Evolutionary conservation across 2,888 invertebrate genomes (phyloP).

Genomic region (Silvanus unidentatus): DNA sequence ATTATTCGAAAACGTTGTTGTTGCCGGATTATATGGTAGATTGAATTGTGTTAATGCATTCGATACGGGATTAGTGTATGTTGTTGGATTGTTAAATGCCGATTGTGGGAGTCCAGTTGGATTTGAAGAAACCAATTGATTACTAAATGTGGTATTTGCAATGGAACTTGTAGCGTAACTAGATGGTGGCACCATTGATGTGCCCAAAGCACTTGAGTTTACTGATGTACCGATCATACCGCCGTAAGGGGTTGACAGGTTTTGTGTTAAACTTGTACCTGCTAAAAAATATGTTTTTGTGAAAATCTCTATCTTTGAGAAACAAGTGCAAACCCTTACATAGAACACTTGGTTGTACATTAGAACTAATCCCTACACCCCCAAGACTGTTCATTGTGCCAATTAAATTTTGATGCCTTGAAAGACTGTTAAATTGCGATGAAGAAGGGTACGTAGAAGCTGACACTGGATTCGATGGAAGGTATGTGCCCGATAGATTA

Average conservation of each 20-base stretch:
- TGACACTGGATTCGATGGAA: slow-evolving; percentile 28
- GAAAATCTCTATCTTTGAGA: background rate
- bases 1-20: slow-evolving; percentile 42
- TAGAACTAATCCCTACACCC: slow-evolving; percentile 25
- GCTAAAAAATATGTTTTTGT: background rate
- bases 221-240: slow-evolving; percentile 24
- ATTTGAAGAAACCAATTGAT: slow-evolving; percentile 40
- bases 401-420: slow-evolving; percentile 32
- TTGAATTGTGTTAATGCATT: slow-evolving; percentile 45
- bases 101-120: slow-evolving; percentile 38
- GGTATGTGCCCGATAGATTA: slow-evolving; percentile 30
- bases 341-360: slow-evolving; percentile 14
- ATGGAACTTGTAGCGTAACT: slow-evolving; percentile 49
- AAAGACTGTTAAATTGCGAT: slow-evolving; percentile 39
- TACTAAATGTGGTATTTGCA: slow-evolving; percentile 52
- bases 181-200: slow-evolving; percentile 48
- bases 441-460: slow-evolving; percentile 28
- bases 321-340: background rate
- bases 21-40: slow-evolving; percentile 36
- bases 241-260: slow-evolving; percentile 23
- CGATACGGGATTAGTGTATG: slow-evolving; percentile 47
- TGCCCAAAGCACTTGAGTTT: slow-evolving; percentile 50
- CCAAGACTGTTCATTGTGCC: slow-evolving; percentile 27
- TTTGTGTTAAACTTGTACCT: slow-evolving; percentile 28
- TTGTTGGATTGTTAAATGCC: slow-evolving; percentile 48